Evolutionary conservation across 2,888 invertebrate genomes (phyloP).

Genomic region (Selenia dentaria): DNA sequence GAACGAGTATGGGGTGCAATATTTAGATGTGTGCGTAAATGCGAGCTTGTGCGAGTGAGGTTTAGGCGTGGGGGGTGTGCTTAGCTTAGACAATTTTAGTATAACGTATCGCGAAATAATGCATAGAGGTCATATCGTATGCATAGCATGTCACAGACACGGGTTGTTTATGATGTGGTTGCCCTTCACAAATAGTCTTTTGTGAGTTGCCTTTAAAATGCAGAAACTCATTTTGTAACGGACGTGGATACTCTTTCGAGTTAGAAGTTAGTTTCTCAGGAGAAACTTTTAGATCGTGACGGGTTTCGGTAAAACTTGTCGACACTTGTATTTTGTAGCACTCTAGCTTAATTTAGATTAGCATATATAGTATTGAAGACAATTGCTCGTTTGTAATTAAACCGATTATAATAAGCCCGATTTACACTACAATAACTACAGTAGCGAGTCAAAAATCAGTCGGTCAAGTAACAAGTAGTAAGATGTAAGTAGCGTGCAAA

Average conservation of each 20-base stretch:
- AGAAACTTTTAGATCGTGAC: not conserved
- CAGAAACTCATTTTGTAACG: constrained; percentile 34
- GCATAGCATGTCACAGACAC: constrained; percentile 54
- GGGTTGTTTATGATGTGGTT: constrained; percentile 46
- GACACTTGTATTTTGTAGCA: too few relatives aligned
- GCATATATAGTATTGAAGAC: too few relatives aligned
- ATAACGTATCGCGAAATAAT: constrained; percentile 74
- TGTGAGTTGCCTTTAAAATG: constrained; percentile 40
- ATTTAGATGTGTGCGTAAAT: constrained; percentile 40
- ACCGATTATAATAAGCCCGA: too few relatives aligned
- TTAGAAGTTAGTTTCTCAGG: not conserved
- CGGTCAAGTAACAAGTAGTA: too few relatives aligned
- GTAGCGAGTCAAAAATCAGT: too few relatives aligned
- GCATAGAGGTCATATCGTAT: constrained; percentile 60
- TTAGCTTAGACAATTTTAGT: constrained; percentile 83
- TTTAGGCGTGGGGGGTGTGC: constrained; percentile 71
- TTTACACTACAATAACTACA: too few relatives aligned
- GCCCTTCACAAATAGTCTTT: constrained; percentile 44
- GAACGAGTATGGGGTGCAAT: constrained; percentile 54
- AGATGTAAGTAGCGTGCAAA: too few relatives aligned
- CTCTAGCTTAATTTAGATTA: too few relatives aligned
- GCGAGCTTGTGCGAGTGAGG: constrained; percentile 48
- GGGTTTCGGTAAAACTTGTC: too few relatives aligned
- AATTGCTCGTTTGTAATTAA: too few relatives aligned
- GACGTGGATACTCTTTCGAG: constrained; percentile 13